Evolutionary conservation across 2,113 vertebrate species (phyloP), one percentile per base, ranked within the genome.

Genomic region (Acanthochromis polyacanthus): DNA sequence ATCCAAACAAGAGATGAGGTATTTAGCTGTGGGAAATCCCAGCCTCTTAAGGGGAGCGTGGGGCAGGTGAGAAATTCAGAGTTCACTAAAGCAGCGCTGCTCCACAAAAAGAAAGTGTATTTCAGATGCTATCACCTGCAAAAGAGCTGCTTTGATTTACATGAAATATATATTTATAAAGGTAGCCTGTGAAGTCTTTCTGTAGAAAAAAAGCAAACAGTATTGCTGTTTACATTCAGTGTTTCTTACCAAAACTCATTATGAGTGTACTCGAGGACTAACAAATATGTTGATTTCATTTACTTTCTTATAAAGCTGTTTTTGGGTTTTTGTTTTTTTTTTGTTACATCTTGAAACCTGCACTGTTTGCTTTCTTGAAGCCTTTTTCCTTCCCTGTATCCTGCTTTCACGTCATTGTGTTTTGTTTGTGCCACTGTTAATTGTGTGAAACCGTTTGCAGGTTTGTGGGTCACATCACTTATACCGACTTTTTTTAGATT

Each of bases 1-100:
- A 75, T 22, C 23, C 61, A 68, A 74, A 73, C 67, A 71, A 50
- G 65, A 71, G 70, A 69, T 67, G 59, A 69, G 48, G 51, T 17
- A 5, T 17, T 30, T 22, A 78, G 67, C 43, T 0, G 1, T 30
- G 78, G 38, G 59, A 58, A 64, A 55, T 69, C 57, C 32, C 32
- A 58, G 46, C 20, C 51, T 38, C 45, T 36, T 40, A 55, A 43
- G 28, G 10, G 19, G 25, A 78, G 38, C 64, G 46, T 28, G 43
- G 43, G 25, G 32, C 62, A 38, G 45, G 32, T 56, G 71, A 55
- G 30, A 68, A 59, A 73, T 51, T 12, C 11, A 3, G 38, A 50
- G 30, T 66, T 69, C 45, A 51, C 30, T 65, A 10, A 57, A 43
- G 69, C 7, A 38, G 8, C 23, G 45, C 32, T 20, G 66, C 0